Conservation (phyloP, 2,113 vertebrate species). For the Apodemus speciosus region DNA sequence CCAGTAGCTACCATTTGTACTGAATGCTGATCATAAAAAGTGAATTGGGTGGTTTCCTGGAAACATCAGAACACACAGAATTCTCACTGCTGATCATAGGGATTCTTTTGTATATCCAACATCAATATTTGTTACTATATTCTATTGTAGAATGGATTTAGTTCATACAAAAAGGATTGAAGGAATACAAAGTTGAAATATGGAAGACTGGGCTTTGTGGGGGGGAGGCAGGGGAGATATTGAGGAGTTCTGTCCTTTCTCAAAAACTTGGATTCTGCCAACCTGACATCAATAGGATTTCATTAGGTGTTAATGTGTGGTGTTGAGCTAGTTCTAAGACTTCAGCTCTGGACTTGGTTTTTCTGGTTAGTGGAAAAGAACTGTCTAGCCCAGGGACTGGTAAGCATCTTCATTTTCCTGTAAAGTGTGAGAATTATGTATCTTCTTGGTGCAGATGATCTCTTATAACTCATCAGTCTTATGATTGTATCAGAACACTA, state of each 20-base stretch:
- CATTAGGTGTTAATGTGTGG: not conserved
- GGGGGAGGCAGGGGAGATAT: not conserved
- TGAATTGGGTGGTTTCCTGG: not conserved
- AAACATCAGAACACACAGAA: constrained; percentile 49
- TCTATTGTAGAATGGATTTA: constrained; percentile 8
- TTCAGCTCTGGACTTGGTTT: constrained; percentile 81
- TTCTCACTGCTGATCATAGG: not conserved
- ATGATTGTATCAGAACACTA: not conserved
- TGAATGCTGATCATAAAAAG: not conserved
- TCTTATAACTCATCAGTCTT: not conserved
- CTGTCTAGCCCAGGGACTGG: not conserved
- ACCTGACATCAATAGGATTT: constrained; percentile 44
- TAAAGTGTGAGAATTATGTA: not conserved
- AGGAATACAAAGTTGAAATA: constrained; percentile 26
- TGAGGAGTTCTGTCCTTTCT: not conserved
- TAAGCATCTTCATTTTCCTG: not conserved
- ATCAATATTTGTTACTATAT: constrained; percentile 21
- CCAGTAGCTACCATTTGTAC: not conserved
- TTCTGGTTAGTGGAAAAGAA: constrained; percentile 75
- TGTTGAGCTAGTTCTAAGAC: constrained; percentile 68
- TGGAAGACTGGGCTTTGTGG: not conserved
- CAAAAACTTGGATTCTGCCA: constrained; percentile 67
- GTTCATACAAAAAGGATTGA: constrained; percentile 14
- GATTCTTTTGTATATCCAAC: not conserved
- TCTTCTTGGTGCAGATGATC: not conserved